Base-by-base conservation (phyloP, 2,888 invertebrate genomes). In the Thalpophila matura region DNA sequence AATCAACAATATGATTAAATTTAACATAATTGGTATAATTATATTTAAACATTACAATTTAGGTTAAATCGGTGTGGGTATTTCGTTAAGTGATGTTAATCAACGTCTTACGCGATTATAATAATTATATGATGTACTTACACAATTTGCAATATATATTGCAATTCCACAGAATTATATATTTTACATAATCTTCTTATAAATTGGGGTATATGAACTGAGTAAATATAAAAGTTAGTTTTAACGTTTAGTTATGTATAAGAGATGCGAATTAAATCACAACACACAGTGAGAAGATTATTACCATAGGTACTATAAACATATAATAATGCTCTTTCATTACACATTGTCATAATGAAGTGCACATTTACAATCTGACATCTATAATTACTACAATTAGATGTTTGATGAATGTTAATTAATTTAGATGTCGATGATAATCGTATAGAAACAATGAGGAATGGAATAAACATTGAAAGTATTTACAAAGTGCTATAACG, bases 401-500 rank as follows among this genome's bases (percentile, higher is more conserved):
- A 31, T 51, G 42, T 57, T 50, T 35, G 26, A 65, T 60, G 54
- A 26, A 42, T 55, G 57, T 59, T 31, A 35, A 60, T 71, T 59
- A 53, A 73, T 59, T 73, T 59, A 43, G 29, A 61, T 49, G 56
- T 49, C 22, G 53, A 50, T 35, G 53, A 71, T 14, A 61, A 63
- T 54, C 37, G 54, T 40, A 67, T 47, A 69, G 67, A 79, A 80
- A 73, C 61, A 71, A 79, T 84, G 80, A 80, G 74, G 77, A 81
- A 83, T 84, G 77, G 65, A 68, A 70, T 73, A 82, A 85, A 81
- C 70, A 78, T 80, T 77, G 62, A 76, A 81, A 65, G 16, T 87
- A 88, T 88, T 82, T 87, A 88, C 86, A 88, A 70, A 73, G 80
- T 75, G 77, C 55, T 80, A 47, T 38, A 81, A 68, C 75, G 64